A percentile compares a stretch with the other conserved stretches of the same genome.
phyloP scores from a whole-genome alignment of 2,113 vertebrate genomes.

The Chaenogobius annularis region DNA sequence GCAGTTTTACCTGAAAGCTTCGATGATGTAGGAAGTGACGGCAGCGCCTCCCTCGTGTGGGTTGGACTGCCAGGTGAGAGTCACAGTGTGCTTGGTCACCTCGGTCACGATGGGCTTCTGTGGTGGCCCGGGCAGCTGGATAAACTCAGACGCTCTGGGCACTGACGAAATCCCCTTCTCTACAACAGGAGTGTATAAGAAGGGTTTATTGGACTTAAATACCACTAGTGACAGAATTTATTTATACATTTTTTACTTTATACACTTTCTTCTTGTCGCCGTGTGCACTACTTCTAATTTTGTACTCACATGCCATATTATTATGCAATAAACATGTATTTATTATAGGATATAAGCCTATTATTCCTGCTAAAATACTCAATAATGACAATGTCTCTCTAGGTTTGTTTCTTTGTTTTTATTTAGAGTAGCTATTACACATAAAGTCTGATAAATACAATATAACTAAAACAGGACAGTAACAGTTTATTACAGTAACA shows the following conservation, averaged over 20 bases:
- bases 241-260: too few species aligned
- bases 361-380: not conserved
- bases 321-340: too few species aligned
- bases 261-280: too few species aligned
- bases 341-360: too few species aligned
- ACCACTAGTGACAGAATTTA: too few species aligned
- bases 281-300: too few species aligned
- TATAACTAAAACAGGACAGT: too few species aligned
- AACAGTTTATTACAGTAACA: not conserved
- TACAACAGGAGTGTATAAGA: slow-evolving; percentile 37
- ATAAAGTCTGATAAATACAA: too few species aligned
- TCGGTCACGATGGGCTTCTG: slow-evolving; percentile 88
- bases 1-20: slow-evolving; percentile 89
- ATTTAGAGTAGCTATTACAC: too few species aligned
- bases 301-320: too few species aligned
- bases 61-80: slow-evolving; percentile 89
- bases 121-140: slow-evolving; percentile 85
- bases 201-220: not conserved
- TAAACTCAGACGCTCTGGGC: slow-evolving; percentile 70
- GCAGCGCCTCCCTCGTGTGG: slow-evolving; percentile 69
- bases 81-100: slow-evolving; percentile 85
- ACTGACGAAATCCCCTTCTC: slow-evolving; percentile 70
- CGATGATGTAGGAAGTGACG: slow-evolving; percentile 88
- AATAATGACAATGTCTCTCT: not conserved
- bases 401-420: not conserved